These are phyloP conservation scores for Pelobates cultripes DNA, from an alignment of 2,797 vertebrate genomes.

Conservation along the genomic window DNA sequence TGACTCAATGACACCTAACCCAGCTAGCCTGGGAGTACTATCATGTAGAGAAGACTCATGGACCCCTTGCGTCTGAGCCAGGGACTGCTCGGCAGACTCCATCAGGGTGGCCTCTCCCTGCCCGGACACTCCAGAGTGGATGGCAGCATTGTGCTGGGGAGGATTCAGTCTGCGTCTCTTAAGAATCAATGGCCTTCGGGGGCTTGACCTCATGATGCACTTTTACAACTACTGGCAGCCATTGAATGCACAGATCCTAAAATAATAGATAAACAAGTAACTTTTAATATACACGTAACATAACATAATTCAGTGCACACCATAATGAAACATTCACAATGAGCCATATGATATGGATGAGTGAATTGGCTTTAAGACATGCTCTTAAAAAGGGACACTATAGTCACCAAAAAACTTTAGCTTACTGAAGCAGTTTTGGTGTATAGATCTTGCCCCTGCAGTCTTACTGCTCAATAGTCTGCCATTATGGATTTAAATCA, in stretches of 20 bases:
- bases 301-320: too few species aligned
- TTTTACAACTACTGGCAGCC: conserved; percentile 65
- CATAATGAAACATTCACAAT: too few species aligned
- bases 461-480: too few species aligned
- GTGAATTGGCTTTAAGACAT: too few species aligned
- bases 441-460: too few species aligned
- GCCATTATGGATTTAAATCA: too few species aligned
- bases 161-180: conserved; percentile 87
- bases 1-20: neutral
- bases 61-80: neutral
- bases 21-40: neutral
- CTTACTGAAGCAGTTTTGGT: too few species aligned
- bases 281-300: too few species aligned
- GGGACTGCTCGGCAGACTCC: too few species aligned
- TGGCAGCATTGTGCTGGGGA: conserved; percentile 64
- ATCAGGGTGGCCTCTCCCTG: neutral
- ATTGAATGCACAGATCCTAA: conserved; percentile 67
- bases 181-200: conserved; percentile 92
- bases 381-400: too few species aligned
- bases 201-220: conserved; percentile 89
- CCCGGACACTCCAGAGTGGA: conserved; percentile 34
- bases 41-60: neutral
- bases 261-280: neutral
- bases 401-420: too few species aligned
- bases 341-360: too few species aligned